Base-by-base conservation (phyloP, 2,113 vertebrate genomes). In the Pelecanoides urinatrix region DNA sequence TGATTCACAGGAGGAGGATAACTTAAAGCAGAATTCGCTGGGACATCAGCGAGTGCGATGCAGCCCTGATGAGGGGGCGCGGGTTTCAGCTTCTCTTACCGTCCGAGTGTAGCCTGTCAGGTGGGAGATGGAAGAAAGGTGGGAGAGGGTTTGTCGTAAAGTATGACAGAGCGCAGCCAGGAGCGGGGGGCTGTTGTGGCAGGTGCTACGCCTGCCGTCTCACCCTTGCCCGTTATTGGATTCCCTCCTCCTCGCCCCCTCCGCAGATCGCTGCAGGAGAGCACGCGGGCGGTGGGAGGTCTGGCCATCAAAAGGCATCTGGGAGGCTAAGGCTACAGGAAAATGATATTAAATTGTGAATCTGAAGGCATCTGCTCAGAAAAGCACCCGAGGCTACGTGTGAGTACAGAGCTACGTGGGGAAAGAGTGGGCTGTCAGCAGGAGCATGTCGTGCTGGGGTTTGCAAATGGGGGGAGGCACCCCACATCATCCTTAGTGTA, bases 281-380 rank as follows among this genome's bases (percentile, higher is more conserved):
- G 32, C 1, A 0, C 0, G 12, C 2, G 1, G 74, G 17, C 3
- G 6, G 62, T 5, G 25, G 83, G 85, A 86, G 71, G 16, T 73
- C 67, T 83, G 72, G 61, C 38, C n/a, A 11, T 70, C 63, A 42
- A 10, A 87, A 76, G 29, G 49, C 58, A 38, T 42, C 71, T 73
- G 78, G 71, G 82, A 88, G 70, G 73, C 30, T 92, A 50, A 49
- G 29, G 38, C 53, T 96, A 30, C 70, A 42, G 81, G 77, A 82
- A 68, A 95, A 88, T 32, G 0, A 15, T 49, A 10, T 79, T 85
- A 76, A 49, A 47, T 45, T 30, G 32, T 55, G 79, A 56, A 53
- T 52, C 45, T 80, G 63, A 77, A 73, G 53, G 42, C 16, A 4
- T 70, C 62, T 62, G 74, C 16, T 44, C 36, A n/a, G 73, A 23